These are phyloP conservation scores for Phyto melanocephala DNA, from an alignment of 2,888 invertebrate genomes.

Conservation along the genomic window DNA sequence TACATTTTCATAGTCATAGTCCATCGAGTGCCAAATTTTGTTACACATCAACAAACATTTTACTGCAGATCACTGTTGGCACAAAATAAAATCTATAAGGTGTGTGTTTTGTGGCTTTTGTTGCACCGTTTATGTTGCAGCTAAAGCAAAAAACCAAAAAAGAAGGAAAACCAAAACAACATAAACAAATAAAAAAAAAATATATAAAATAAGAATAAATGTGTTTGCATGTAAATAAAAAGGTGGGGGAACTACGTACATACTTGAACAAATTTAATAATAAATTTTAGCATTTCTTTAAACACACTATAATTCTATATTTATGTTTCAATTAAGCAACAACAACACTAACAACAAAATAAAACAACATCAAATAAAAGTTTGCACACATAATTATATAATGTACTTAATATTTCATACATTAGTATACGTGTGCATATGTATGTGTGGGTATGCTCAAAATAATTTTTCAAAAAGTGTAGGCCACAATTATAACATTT, in stretches of 20 bases:
- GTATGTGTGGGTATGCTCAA: too few relatives aligned
- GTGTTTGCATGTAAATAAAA: background rate
- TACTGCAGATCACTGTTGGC: slow-evolving; percentile 9
- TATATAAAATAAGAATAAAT: background rate
- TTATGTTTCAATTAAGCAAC: slow-evolving; percentile 27
- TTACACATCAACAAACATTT: slow-evolving; percentile 59
- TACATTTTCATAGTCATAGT: slow-evolving; percentile 13
- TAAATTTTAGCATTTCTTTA: slow-evolving; percentile 54
- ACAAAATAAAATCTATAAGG: slow-evolving; percentile 23
- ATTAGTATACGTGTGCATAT: too few relatives aligned
- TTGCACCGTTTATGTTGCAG: slow-evolving; percentile 32
- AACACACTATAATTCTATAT: slow-evolving; percentile 54
- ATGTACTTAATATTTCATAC: background rate
- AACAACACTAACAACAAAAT: background rate
- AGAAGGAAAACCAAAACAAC: background rate
- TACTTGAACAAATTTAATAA: slow-evolving; percentile 50
- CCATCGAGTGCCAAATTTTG: slow-evolving; percentile 53
- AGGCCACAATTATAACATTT: background rate
- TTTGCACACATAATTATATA: background rate
- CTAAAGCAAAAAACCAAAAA: background rate
- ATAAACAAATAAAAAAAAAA: background rate
- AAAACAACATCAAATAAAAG: background rate
- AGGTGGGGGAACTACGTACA: slow-evolving; percentile 14
- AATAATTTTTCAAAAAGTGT: background rate
- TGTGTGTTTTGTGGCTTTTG: slow-evolving; percentile 20